Base-by-base conservation (phyloP, 2,888 invertebrate genomes). In the Microdon myrmicae region DNA sequence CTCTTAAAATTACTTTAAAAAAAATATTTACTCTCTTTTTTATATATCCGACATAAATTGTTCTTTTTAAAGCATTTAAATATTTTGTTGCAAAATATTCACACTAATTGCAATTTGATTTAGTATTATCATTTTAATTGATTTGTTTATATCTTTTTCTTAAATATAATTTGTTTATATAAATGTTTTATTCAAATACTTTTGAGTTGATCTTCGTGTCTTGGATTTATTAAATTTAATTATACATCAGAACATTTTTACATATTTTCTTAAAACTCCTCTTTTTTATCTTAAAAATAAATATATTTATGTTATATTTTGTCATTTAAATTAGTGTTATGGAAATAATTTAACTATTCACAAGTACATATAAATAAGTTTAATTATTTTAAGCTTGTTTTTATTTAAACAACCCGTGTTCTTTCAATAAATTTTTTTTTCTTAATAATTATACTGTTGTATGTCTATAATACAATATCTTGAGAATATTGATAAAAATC, bases 261-360 rank as follows among this genome's bases (percentile, higher is more conserved):
- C 34, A 20, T 31, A 29, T 43, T 45, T 29, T 26, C 8, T 43
- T n/a, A n/a, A n/a, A n/a, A n/a, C n/a, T n/a, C n/a, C n/a, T n/a
- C 22, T 8, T 26, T 25, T 31, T 39, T 29, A 9, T 28, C 19
- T 44, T 58, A 64, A 58, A 64, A 64, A 64, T 64, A 64, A 49
- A 35, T 6, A 9, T 23, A n/a, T 23, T 23, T 23, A 23, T 23
- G 7, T 23, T 23, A 4, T 1, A n/a, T 23, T 56, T 45, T 17
- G 35, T 47, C 28, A 43, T 58, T 58, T n/a, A n/a, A n/a, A n/a
- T n/a, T n/a, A n/a, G 54, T 44, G 48, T 54, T 38, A 59, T 59
- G 58, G 37, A 66, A 66, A 66, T 66, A 66, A 66, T 66, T 66
- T 66, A 66, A 66, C 66, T 66, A 66, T 66, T 66, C 66, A 66